Conservation (phyloP, 2,797 vertebrate genomes). For the Sebastes nivosus region DNA sequence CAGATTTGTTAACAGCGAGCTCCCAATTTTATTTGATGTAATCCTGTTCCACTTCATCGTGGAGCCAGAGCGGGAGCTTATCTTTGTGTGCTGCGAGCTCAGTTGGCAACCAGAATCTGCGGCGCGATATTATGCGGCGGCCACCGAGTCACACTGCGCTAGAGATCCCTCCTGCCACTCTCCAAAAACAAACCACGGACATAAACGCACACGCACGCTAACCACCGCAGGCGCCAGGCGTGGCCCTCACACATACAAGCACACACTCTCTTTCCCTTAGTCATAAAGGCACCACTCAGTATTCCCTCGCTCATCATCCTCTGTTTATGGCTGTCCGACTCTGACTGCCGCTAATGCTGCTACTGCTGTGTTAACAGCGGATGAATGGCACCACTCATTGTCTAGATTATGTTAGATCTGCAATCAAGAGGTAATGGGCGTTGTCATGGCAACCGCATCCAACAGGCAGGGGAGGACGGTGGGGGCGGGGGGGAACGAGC, state of each 20-base stretch:
- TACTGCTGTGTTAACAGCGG: conserved; percentile 49
- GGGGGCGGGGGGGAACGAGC: neutral
- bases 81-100: conserved; percentile 27
- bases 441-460: conserved; percentile 61
- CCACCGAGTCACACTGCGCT: neutral
- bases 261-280: neutral
- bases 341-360: conserved; percentile 37
- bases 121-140: neutral
- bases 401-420: conserved; percentile 57
- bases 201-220: neutral
- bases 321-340: conserved; percentile 11
- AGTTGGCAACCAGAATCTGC: conserved; percentile 1
- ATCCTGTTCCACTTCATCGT: conserved; percentile 47
- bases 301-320: conserved; percentile 6
- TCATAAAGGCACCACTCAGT: neutral
- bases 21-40: conserved; percentile 50
- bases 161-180: conserved; percentile 1
- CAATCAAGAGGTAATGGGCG: conserved; percentile 63
- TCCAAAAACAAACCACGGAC: neutral
- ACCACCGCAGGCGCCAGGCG: neutral
- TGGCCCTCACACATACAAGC: neutral
- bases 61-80: conserved; percentile 23
- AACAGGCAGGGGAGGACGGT: conserved; percentile 4
- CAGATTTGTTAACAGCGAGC: conserved; percentile 51
- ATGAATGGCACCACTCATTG: conserved; percentile 55